Percentiles rank a stretch among this genome's conserved stretches.
phyloP scores from a whole-genome alignment of 2,797 vertebrate species.

The Remorina albescens region DNA sequence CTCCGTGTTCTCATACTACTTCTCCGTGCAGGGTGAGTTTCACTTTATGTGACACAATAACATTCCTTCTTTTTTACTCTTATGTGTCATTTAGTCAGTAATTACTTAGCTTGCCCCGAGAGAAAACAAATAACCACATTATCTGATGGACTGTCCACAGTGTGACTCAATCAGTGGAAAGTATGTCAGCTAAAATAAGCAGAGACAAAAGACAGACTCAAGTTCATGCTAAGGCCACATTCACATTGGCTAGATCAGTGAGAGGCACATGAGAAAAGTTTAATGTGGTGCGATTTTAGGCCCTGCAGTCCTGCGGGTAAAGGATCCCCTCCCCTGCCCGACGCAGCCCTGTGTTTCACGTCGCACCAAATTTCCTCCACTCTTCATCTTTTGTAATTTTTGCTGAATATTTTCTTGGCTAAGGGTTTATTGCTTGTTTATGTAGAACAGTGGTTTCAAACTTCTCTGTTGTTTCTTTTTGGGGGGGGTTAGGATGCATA shows the following conservation, averaged over 20 bases:
- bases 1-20: conserved; percentile 40
- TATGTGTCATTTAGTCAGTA: conserved; percentile 82
- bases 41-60: conserved; percentile 70
- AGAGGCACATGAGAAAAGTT: conserved; percentile 57
- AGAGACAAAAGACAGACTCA: conserved; percentile 72
- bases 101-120: conserved; percentile 80
- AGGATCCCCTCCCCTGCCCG: conserved; percentile 50
- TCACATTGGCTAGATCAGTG: conserved; percentile 47
- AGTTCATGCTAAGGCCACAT: conserved; percentile 76
- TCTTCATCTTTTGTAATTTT: conserved; percentile 40
- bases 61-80: conserved; percentile 58
- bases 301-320: conserved; percentile 56
- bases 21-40: conserved; percentile 55
- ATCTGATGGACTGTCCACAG: conserved; percentile 84
- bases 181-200: conserved; percentile 84
- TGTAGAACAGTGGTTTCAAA: conserved; percentile 40
- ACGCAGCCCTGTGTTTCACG: conserved; percentile 52
- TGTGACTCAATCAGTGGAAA: conserved; percentile 78
- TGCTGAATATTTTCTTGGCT: conserved; percentile 38
- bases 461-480: conserved; percentile 8
- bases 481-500: neutral
- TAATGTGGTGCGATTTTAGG: conserved; percentile 48
- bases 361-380: conserved; percentile 50
- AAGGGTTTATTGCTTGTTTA: conserved; percentile 47
- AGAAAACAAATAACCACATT: conserved; percentile 83